A percentile compares a stretch with the other conserved stretches of the same genome.
phyloP scores from a whole-genome alignment of 1,140 invertebrate genomes.

The Heliconius hermathena region DNA sequence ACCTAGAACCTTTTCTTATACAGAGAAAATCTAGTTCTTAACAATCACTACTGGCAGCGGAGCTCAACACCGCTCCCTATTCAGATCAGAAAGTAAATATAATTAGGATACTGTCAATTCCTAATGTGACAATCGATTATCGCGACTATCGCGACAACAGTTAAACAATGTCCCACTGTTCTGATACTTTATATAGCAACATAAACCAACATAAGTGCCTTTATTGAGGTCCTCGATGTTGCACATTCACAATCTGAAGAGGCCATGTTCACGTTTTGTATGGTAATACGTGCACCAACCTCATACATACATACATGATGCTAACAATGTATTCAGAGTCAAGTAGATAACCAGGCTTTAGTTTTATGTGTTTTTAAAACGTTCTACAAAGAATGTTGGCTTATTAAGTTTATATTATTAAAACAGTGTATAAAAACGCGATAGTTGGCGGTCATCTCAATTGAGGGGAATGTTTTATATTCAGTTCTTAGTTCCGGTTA shows the following conservation, averaged over 20 bases:
- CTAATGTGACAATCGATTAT: background rate
- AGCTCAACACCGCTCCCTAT: too few species aligned
- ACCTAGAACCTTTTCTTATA: too few species aligned
- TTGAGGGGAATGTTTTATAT: too few species aligned
- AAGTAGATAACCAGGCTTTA: slow-evolving; percentile 32
- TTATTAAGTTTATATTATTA: background rate
- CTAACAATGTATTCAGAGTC: slow-evolving; percentile 37
- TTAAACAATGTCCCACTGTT: background rate
- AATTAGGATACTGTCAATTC: too few species aligned
- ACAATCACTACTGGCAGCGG: too few species aligned
- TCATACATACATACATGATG: slow-evolving; percentile 50
- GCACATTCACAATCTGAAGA: slow-evolving; percentile 35
- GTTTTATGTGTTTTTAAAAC: slow-evolving; percentile 14
- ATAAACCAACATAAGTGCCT: background rate
- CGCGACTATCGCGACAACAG: background rate
- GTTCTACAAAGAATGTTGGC: background rate
- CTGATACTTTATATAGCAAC: background rate
- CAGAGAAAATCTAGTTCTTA: too few species aligned
- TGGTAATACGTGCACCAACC: slow-evolving; percentile 39
- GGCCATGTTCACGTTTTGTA: slow-evolving; percentile 39
- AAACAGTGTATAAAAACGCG: too few species aligned
- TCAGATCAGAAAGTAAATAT: too few species aligned
- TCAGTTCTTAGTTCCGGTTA: too few species aligned
- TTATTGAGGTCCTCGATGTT: slow-evolving; percentile 34
- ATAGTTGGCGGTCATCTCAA: too few species aligned